Conservation (phyloP, 35 echinoderm and acorn worm species). For the Diadema setosum region DNA sequence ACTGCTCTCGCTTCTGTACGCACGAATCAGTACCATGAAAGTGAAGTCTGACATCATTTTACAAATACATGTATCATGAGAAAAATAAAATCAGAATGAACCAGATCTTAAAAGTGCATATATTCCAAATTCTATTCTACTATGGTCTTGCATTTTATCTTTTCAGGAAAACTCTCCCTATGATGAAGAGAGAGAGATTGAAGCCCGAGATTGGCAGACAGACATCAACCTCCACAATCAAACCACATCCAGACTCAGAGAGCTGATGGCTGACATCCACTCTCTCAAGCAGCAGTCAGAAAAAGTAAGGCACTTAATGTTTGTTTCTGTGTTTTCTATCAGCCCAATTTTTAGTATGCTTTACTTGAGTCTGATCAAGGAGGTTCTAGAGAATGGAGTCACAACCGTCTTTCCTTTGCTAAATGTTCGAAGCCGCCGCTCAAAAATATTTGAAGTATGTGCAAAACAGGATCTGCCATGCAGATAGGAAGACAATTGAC, state of each 20-base stretch:
- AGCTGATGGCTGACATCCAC: slow-evolving; percentile 60
- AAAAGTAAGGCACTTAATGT: not conserved
- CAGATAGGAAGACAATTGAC: no score
- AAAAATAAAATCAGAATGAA: not conserved
- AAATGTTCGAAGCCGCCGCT: no score
- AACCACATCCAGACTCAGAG: slow-evolving; percentile 10
- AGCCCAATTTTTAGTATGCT: not conserved
- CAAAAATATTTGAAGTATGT: no score
- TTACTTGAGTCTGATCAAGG: not conserved
- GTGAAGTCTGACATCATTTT: not conserved
- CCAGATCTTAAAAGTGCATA: no score
- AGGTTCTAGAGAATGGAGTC: no score
- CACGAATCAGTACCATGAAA: not conserved
- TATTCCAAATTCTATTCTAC: not conserved
- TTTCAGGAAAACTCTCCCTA: slow-evolving; percentile 11
- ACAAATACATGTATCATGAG: not conserved
- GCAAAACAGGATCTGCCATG: no score
- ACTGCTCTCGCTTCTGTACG: no score
- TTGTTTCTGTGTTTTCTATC: not conserved
- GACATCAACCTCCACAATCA: slow-evolving; percentile 49
- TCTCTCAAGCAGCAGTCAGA: not conserved
- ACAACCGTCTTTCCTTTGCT: no score
- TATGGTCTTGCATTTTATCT: not conserved
- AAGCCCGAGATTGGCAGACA: slow-evolving; percentile 34
- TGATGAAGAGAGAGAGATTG: slow-evolving; percentile 68